Evolutionary conservation across 2,888 invertebrate species (phyloP).

Genomic region (Leucozona laternaria): DNA sequence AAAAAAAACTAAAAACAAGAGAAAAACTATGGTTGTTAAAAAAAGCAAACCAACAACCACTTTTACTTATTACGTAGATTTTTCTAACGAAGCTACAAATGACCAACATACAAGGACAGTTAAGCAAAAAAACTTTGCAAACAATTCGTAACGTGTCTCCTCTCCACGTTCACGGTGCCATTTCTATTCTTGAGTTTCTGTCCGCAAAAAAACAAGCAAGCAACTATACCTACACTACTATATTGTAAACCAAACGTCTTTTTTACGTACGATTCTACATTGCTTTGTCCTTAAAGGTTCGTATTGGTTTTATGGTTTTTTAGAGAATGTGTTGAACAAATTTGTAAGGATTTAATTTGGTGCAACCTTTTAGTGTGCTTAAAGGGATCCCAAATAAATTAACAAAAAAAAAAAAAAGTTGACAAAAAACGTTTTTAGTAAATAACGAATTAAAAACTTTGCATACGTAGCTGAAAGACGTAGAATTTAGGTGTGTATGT

Average conservation of each 20-base stretch:
- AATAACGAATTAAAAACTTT: too few species aligned
- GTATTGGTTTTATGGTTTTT: conserved; percentile 9
- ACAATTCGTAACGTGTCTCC: conserved; percentile 61
- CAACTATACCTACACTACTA: not conserved
- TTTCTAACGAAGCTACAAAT: conserved; percentile 52
- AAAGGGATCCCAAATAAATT: too few species aligned
- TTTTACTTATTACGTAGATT: conserved; percentile 45
- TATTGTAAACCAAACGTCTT: conserved; percentile 4
- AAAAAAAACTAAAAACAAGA: conserved; percentile 7
- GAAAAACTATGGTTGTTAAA: not conserved
- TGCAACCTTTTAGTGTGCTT: too few species aligned
- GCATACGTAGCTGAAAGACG: too few species aligned
- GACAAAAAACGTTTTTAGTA: too few species aligned
- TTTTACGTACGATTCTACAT: not conserved
- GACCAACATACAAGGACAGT: conserved; percentile 31
- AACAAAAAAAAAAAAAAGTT: too few species aligned
- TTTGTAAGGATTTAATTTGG: too few species aligned
- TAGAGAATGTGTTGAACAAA: too few species aligned
- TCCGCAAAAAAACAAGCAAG: conserved; percentile 20
- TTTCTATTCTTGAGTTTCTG: conserved; percentile 38
- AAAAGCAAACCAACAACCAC: not conserved
- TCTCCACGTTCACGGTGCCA: conserved; percentile 48
- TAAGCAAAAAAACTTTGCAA: conserved; percentile 46
- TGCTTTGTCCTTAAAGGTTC: not conserved
- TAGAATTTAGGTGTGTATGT: too few species aligned